These are phyloP conservation scores for Diprion similis DNA, from an alignment of 1,140 invertebrate species.

Conservation along the genomic window DNA sequence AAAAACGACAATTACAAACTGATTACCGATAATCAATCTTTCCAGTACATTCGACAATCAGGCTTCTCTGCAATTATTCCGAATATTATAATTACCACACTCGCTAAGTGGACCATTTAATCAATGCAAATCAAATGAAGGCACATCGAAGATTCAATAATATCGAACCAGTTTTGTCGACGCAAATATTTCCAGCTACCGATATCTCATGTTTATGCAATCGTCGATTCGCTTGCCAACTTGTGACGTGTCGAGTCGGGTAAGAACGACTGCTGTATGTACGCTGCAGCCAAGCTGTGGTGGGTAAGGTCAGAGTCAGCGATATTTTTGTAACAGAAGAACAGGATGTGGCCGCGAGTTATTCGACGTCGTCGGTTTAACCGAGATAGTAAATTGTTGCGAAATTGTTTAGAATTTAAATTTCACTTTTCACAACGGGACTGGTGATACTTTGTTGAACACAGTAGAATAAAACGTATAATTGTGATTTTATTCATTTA, in stretches of 20 bases:
- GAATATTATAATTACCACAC: no score
- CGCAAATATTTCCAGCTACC: neutral
- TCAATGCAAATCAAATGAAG: neutral
- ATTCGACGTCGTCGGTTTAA: constrained; percentile 5
- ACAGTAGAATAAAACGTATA: constrained; percentile 16
- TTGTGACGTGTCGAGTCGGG: neutral
- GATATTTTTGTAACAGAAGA: constrained; percentile 48
- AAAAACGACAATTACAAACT: no score
- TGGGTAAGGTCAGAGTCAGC: constrained; percentile 41
- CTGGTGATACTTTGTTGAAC: neutral
- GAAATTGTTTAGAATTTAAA: neutral
- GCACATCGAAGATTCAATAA: neutral
- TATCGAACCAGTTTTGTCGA: no score
- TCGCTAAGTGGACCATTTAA: no score
- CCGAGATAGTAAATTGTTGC: neutral
- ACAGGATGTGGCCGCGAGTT: constrained; percentile 32
- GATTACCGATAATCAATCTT: no score
- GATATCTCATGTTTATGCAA: neutral
- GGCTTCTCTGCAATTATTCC: no score
- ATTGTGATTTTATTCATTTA: constrained; percentile 27
- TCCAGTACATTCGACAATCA: no score
- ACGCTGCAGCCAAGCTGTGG: neutral
- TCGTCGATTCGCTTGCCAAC: neutral
- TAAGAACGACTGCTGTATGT: neutral
- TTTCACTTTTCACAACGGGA: neutral